phyloP scores from a whole-genome alignment of 2,888 invertebrate genomes.

The Drosophila cracens region DNA sequence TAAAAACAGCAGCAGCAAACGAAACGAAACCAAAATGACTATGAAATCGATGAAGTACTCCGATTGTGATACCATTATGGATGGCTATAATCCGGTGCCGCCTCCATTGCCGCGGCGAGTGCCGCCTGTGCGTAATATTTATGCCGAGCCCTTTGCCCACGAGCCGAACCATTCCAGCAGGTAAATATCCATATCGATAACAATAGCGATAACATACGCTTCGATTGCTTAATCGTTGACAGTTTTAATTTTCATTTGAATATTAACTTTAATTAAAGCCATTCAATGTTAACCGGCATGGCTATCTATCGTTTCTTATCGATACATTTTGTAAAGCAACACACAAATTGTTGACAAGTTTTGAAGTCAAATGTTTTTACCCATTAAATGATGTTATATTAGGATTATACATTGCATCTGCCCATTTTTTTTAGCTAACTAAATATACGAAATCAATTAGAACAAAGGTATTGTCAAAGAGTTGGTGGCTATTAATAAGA shows the following conservation, averaged over 20 bases:
- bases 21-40: conserved; percentile 81
- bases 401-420: not conserved
- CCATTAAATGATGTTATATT: not conserved
- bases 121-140: conserved; percentile 85
- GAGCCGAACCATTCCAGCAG: conserved; percentile 85
- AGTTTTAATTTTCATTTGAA: not conserved
- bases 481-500: not conserved
- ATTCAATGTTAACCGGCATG: not conserved
- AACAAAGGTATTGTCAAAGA: not conserved
- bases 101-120: conserved; percentile 85
- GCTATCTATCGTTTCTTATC: not conserved
- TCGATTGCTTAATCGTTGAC: not conserved
- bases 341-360: not conserved
- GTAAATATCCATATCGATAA: conserved; percentile 71
- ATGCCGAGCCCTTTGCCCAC: conserved; percentile 85
- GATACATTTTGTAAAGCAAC: not conserved
- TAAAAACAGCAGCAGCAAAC: not conserved
- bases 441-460: not conserved
- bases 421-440: not conserved
- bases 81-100: conserved; percentile 85
- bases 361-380: not conserved
- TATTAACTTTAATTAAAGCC: not conserved
- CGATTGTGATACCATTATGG: conserved; percentile 86
- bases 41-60: conserved; percentile 86
- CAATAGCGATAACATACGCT: not conserved